These are phyloP conservation scores for Brachyrhaphis roseni DNA, from an alignment of 2,797 vertebrate species.

Conservation along the genomic window DNA sequence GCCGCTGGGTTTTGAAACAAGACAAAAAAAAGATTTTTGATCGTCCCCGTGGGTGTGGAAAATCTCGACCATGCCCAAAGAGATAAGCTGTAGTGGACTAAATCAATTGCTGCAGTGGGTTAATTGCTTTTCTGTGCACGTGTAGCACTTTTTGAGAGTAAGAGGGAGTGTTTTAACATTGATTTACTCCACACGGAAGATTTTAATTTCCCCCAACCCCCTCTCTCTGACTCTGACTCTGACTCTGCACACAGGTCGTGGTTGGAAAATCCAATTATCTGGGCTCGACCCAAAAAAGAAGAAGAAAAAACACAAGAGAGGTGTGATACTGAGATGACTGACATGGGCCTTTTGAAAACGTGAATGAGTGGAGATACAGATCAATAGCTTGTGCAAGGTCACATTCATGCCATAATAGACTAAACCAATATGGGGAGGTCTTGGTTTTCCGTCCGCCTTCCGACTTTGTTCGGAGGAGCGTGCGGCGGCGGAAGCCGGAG, in stretches of 20 bases:
- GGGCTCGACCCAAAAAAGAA: slow-evolving; percentile 26
- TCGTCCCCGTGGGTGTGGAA: slow-evolving; percentile 59
- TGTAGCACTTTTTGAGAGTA: slow-evolving; percentile 61
- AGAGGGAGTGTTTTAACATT: slow-evolving; percentile 62
- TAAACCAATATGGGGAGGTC: slow-evolving; percentile 24
- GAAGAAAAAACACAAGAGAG: slow-evolving; percentile 22
- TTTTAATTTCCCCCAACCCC: slow-evolving; percentile 67
- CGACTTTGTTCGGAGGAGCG: slow-evolving; percentile 21
- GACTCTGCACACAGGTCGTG: slow-evolving; percentile 39
- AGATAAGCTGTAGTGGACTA: slow-evolving; percentile 69
- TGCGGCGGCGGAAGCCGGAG: slow-evolving; percentile 22
- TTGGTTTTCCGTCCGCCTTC: slow-evolving; percentile 32
- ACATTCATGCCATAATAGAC: slow-evolving; percentile 40
- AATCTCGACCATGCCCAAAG: slow-evolving; percentile 54
- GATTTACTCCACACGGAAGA: slow-evolving; percentile 67
- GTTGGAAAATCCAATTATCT: slow-evolving; percentile 68
- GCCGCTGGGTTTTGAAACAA: slow-evolving; percentile 64
- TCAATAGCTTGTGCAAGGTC: slow-evolving; percentile 60
- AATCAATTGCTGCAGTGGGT: slow-evolving; percentile 73
- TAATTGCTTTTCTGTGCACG: slow-evolving; percentile 74
- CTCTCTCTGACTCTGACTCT: slow-evolving; percentile 42
- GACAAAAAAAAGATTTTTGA: slow-evolving; percentile 57
- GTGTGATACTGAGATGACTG: slow-evolving; percentile 56
- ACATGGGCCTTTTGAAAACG: slow-evolving; percentile 44
- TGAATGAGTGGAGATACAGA: slow-evolving; percentile 52